Evolutionary conservation across 2,797 vertebrate species (phyloP).

Genomic region (Antennarius maculatus): DNA sequence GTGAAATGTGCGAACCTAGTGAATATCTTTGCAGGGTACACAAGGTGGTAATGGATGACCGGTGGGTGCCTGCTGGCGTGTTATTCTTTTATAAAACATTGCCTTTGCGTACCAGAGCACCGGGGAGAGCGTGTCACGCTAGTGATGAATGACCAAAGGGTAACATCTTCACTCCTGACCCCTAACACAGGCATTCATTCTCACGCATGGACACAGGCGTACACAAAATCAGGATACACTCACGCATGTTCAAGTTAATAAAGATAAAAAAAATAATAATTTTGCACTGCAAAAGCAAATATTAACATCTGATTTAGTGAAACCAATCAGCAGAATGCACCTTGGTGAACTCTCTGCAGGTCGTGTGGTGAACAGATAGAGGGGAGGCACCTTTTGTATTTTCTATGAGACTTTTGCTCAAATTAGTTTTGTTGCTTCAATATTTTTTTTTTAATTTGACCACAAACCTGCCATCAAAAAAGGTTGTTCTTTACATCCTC

Average conservation of each 20-base stretch:
- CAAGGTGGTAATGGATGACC: constrained; percentile 83
- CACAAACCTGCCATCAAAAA: constrained; percentile 54
- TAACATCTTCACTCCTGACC: constrained; percentile 88
- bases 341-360: constrained; percentile 37
- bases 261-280: constrained; percentile 29
- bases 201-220: constrained; percentile 41
- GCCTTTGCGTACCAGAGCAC: constrained; percentile 79
- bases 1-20: constrained; percentile 46
- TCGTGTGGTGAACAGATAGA: constrained; percentile 41
- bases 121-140: constrained; percentile 79
- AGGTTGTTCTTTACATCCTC: constrained; percentile 31
- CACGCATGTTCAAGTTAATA: constrained; percentile 57
- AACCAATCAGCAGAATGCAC: constrained; percentile 49
- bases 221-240: constrained; percentile 48
- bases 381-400: constrained; percentile 30
- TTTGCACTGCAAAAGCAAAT: constrained; percentile 15
- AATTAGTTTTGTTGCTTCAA: constrained; percentile 45
- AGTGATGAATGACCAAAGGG: constrained; percentile 83
- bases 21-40: constrained; percentile 60
- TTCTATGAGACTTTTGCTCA: constrained; percentile 19
- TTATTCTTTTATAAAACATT: constrained; percentile 90
- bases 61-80: constrained; percentile 79
- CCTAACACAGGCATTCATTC: constrained; percentile 58
- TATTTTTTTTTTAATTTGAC: constrained; percentile 59
- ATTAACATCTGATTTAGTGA: constrained; percentile 39